Base-by-base conservation (phyloP, 2,113 vertebrate genomes). In the Ptilonorhynchus violaceus region DNA sequence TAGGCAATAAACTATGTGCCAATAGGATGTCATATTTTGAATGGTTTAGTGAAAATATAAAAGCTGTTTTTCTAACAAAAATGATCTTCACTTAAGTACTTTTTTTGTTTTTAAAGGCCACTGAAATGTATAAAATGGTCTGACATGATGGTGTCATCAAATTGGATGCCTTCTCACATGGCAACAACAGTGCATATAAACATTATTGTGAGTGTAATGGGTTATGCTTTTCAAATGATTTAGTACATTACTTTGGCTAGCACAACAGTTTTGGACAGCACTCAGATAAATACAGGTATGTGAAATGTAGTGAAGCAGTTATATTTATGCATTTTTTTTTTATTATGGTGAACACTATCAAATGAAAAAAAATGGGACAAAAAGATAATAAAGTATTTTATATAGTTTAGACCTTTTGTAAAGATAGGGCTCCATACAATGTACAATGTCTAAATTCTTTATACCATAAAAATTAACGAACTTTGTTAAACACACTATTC, bases 51-150 rank as follows among this genome's bases (percentile, higher is more conserved):
- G 98, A 98, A 98, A 98, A 98, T 98, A 98, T 94, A 98, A 98
- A 98, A 98, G 98, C 97, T 91, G 93, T 98, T 97, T 97, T 39
- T 90, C 94, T 97, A 98, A 98, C 96, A 97, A 98, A 98, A 98
- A 97, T 58, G 27, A 97, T 97, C 95, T 97, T 98, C 93, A 97
- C 95, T 97, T 97, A 89, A 95, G 89, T 97, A 97, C 72, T 97
- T 96, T 78, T 74, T 96, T 97, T 94, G 96, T 93, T 96, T 97
- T 97, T 98, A 98, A 99, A 99, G 99, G 99, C 99, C 99, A 99
- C 99, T 99, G 99, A 99, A 99, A 99, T 99, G 98, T 99, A 99
- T 98, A 98, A 99, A 99, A 99, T 98, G 97, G 97, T 98, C 97
- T 98, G 98, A 98, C 98, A 70, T 35, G 97, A 97, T 81, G 98